phyloP scores from a whole-genome alignment of 2,113 vertebrate species.

The Odobenus rosmarus region DNA sequence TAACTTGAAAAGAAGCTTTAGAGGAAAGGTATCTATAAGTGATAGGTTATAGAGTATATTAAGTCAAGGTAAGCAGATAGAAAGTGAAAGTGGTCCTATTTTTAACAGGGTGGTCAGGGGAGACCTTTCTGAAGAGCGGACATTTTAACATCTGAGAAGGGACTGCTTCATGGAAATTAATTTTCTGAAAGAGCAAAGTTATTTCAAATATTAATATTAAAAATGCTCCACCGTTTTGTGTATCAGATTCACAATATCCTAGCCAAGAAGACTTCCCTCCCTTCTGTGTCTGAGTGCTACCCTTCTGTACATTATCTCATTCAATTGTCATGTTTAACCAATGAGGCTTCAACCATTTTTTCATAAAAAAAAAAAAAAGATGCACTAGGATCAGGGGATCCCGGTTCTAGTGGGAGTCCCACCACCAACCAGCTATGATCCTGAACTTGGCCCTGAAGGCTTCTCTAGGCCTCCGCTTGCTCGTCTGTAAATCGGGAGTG shows the following conservation, averaged over 20 bases:
- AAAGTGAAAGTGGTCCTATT: not conserved
- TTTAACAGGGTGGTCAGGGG: not conserved
- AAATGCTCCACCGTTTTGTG: not conserved
- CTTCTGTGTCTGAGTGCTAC: not conserved
- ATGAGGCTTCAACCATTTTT: not conserved
- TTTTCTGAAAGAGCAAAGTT: not conserved
- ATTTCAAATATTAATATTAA: not conserved
- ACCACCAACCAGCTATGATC: not conserved
- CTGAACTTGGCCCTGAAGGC: not conserved
- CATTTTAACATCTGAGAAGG: not conserved
- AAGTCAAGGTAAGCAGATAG: not conserved
- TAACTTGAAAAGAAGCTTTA: not conserved
- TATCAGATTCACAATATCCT: not conserved
- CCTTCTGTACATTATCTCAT: not conserved
- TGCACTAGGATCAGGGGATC: not conserved
- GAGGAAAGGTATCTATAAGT: not conserved
- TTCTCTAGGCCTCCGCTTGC: not conserved
- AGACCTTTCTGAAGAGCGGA: not conserved
- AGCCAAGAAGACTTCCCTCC: not conserved
- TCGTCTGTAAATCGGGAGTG: not conserved
- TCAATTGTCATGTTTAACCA: not conserved
- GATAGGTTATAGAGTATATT: not conserved
- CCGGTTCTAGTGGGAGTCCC: not conserved
- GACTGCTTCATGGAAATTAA: not conserved
- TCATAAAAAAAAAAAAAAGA: not conserved